These are phyloP conservation scores for Meandrusa payeni DNA, from an alignment of 2,888 invertebrate genomes.

Conservation along the genomic window DNA sequence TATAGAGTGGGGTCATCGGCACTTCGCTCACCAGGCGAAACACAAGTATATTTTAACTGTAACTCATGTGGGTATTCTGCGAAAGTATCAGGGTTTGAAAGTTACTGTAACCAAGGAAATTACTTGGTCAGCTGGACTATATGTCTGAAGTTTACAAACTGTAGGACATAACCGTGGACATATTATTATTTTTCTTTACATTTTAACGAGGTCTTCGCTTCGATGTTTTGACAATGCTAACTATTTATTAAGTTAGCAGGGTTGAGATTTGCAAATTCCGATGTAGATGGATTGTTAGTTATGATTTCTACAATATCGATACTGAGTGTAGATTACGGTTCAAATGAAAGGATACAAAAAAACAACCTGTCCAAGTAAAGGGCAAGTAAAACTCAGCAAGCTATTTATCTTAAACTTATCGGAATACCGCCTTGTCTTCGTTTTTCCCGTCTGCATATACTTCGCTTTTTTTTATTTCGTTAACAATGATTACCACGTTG, in stretches of 20 bases:
- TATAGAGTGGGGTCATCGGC: no score
- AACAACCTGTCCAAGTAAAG: conserved; percentile 49
- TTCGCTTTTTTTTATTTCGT: conserved; percentile 69
- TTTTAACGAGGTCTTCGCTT: no score
- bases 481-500: conserved; percentile 73
- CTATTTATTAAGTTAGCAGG: conserved; percentile 11
- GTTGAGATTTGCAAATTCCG: conserved; percentile 32
- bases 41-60: no score
- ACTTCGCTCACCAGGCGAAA: no score
- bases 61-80: no score
- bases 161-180: no score
- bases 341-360: conserved; percentile 47
- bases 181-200: no score
- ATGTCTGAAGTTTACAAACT: no score
- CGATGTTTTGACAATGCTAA: no score
- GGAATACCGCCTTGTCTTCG: conserved; percentile 62
- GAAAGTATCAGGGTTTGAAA: no score
- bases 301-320: conserved; percentile 52
- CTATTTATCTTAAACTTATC: conserved; percentile 78
- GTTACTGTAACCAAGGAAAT: no score
- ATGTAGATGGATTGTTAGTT: conserved; percentile 45
- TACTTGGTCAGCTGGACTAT: no score
- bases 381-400: conserved; percentile 64
- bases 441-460: conserved; percentile 68
- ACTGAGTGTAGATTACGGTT: conserved; percentile 48